Evolutionary conservation across 2,797 vertebrate genomes (phyloP), one percentile per base, ranked within the genome.

Genomic region (Microhierax caerulescens): DNA sequence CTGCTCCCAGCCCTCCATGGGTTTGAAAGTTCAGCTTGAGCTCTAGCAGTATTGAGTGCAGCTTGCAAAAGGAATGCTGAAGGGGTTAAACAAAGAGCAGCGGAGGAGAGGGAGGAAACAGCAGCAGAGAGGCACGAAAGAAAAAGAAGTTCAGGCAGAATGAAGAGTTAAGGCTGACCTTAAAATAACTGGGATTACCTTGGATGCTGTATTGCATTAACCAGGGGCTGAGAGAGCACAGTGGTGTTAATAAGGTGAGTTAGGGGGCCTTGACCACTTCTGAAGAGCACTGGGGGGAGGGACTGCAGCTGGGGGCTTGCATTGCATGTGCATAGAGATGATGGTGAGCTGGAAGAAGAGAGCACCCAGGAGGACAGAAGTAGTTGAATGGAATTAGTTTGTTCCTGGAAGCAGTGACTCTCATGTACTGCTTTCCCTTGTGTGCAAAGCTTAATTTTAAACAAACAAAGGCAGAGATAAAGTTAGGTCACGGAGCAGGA

Each of bases 1-100:
- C 68, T 85, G 84, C 60, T 76, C 25, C 27, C 34, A 79, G 14
- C 11, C 21, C n/a, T 85, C 27, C 2, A 0, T 27, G 59, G 28
- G 78, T 72, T 91, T 91, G 87, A 91, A 95, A 93, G 91, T 93
- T 96, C 74, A 95, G 3, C 53, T 67, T 61, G 60, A 88, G 85
- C 45, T 89, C 22, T 32, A 43, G 43, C 4, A 17, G 30, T 39
- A n/a, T 4, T 9, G 68, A 79, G 45, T 28, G 32, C 64, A 64
- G 43, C 68, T 61, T 70, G 65, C 43, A 65, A 27, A 75, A 72
- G 27, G 27, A 16, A 11, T 50, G 32, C 37, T 51, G 19, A n/a
- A 54, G 45, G 51, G 47, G 6, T 45, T 92, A 60, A 84, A 69
- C 73, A 32, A 63, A 64, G 36, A 89, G 39, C 77, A 70, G 63